A percentile compares a stretch with the other conserved stretches of the same genome.
phyloP scores from a whole-genome alignment of 2,888 invertebrate genomes.

The Cistogaster globosa region DNA sequence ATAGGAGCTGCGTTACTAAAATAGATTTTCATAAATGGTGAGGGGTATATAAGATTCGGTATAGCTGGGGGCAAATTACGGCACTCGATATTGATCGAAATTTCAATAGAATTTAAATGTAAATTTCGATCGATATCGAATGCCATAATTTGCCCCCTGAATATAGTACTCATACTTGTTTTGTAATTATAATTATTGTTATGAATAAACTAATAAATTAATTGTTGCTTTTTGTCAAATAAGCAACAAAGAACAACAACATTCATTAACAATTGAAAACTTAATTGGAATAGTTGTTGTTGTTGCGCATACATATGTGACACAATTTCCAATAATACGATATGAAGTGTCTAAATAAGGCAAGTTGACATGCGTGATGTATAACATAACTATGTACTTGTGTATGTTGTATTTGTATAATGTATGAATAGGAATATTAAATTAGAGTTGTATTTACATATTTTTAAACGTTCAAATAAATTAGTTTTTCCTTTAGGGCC shows the following conservation, averaged over 20 bases:
- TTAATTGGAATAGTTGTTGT: slow-evolving; percentile 3
- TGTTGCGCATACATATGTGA: no score
- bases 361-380: slow-evolving; percentile 5
- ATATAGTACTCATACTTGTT: no score
- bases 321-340: slow-evolving; percentile 9
- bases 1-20: no score
- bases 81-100: no score
- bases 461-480: slow-evolving; percentile 5
- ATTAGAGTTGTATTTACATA: background rate
- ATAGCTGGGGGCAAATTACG: no score
- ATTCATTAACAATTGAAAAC: slow-evolving; percentile 28
- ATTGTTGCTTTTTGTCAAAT: slow-evolving; percentile 12
- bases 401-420: no score
- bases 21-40: no score
- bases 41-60: no score
- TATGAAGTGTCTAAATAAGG: slow-evolving; percentile 22
- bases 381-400: background rate
- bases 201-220: background rate
- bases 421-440: slow-evolving; percentile 14
- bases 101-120: no score
- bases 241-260: background rate
- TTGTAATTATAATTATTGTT: no score
- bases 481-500: slow-evolving; percentile 39
- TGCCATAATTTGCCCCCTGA: no score
- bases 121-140: no score